Evolutionary conservation across 2,888 invertebrate species (phyloP).

Genomic region (Caenorhabditis macrosperma): DNA sequence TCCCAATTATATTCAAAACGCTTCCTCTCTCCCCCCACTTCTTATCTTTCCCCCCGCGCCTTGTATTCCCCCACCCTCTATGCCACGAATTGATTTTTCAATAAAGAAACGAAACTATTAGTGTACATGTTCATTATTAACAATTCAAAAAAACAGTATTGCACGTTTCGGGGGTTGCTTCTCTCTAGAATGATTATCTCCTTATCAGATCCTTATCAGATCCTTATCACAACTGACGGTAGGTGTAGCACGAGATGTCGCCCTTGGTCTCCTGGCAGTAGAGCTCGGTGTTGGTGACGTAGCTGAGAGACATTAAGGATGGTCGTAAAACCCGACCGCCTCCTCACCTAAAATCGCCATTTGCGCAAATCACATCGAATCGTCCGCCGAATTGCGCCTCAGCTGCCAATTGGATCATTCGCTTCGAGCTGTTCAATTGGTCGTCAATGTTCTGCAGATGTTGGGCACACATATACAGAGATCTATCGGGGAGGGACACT

Average conservation of each 20-base stretch:
- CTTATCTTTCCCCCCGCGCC: background rate
- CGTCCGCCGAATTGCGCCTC: slow-evolving; percentile 79
- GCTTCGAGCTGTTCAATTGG: slow-evolving; percentile 78
- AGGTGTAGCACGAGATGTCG: slow-evolving; percentile 77
- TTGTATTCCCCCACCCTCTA: no score
- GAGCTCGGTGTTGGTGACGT: slow-evolving; percentile 79
- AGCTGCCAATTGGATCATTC: slow-evolving; percentile 78
- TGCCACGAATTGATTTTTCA: no score
- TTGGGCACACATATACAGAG: background rate
- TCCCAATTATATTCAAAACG: background rate
- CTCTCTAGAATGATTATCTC: background rate
- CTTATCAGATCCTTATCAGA: background rate
- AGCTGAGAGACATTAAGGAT: slow-evolving; percentile 61
- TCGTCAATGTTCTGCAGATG: slow-evolving; percentile 75
- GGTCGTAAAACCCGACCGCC: background rate
- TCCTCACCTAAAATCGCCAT: slow-evolving; percentile 74
- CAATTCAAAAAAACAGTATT: slow-evolving; percentile 18
- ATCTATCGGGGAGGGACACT: slow-evolving; percentile 14
- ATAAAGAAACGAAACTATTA: background rate
- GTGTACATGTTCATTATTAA: slow-evolving; percentile 32
- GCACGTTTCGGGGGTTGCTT: slow-evolving; percentile 24
- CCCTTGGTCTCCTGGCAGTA: slow-evolving; percentile 78
- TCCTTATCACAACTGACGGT: slow-evolving; percentile 72
- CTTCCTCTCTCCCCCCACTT: background rate
- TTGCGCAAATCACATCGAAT: slow-evolving; percentile 76